phyloP scores from a whole-genome alignment of 2,888 invertebrate genomes.

The Odiellus spinosus region DNA sequence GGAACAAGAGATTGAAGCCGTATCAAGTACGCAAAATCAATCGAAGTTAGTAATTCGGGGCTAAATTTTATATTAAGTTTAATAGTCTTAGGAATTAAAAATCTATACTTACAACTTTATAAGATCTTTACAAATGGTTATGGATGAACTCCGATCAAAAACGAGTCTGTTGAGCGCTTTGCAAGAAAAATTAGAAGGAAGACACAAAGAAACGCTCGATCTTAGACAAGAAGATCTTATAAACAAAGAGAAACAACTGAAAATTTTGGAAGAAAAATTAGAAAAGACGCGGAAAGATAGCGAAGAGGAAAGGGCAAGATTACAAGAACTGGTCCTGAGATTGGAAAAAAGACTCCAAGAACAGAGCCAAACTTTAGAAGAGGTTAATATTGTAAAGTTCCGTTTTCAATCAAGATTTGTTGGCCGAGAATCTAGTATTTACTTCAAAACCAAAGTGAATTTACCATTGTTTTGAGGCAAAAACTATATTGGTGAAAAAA shows the following conservation, averaged over 20 bases:
- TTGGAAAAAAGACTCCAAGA: constrained; percentile 12
- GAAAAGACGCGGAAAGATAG: constrained; percentile 9
- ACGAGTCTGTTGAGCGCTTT: constrained; percentile 11
- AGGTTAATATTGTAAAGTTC: constrained; percentile 2
- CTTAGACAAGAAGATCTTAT: constrained; percentile 10
- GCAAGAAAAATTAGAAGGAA: constrained; percentile 12
- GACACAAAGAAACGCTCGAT: constrained; percentile 7
- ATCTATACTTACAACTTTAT: not conserved
- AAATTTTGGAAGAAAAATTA: constrained; percentile 9
- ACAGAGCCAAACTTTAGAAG: constrained; percentile 11
- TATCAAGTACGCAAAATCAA: constrained; percentile 13
- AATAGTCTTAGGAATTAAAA: not conserved
- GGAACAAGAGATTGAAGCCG: constrained; percentile 16
- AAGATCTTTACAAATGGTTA: constrained; percentile 12
- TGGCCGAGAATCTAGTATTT: no score
- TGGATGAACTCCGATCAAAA: constrained; percentile 13
- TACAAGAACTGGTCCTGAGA: constrained; percentile 13
- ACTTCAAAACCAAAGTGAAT: no score
- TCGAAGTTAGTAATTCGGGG: constrained; percentile 4
- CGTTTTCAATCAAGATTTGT: not conserved
- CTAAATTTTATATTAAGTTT: not conserved
- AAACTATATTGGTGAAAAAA: no score
- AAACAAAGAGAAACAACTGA: constrained; percentile 13
- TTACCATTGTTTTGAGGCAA: no score
- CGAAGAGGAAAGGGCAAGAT: constrained; percentile 10